These are phyloP conservation scores for Drosophila borborema DNA, from an alignment of 2,888 invertebrate species.

Conservation along the genomic window DNA sequence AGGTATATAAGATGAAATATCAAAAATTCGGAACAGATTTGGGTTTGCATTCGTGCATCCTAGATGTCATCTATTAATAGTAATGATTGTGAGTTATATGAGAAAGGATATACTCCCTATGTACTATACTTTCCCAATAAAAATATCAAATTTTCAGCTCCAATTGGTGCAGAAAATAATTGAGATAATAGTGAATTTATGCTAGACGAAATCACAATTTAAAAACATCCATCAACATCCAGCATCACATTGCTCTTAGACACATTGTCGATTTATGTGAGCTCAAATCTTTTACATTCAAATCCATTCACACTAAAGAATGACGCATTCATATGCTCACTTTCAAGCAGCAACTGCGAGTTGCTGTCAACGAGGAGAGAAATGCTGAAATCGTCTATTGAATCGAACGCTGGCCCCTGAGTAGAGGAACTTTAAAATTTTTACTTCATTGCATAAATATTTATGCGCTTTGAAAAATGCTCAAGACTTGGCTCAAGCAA, in stretches of 20 bases:
- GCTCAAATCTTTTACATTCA: not conserved
- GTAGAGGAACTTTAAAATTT: slow-evolving; percentile 41
- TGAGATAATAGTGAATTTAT: not conserved
- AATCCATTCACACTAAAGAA: not conserved
- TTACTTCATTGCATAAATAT: slow-evolving; percentile 78
- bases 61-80: too few relatives aligned
- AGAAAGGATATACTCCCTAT: too few relatives aligned
- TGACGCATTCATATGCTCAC: not conserved
- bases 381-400: slow-evolving; percentile 15
- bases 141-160: too few relatives aligned
- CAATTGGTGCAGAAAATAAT: not conserved
- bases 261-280: not conserved
- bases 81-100: too few relatives aligned
- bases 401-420: not conserved
- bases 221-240: too few relatives aligned
- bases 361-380: slow-evolving; percentile 1
- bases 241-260: not conserved
- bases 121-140: too few relatives aligned
- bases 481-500: slow-evolving; percentile 51
- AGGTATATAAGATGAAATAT: too few relatives aligned
- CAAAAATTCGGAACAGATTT: too few relatives aligned
- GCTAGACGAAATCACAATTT: not conserved
- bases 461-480: slow-evolving; percentile 73
- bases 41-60: too few relatives aligned
- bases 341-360: not conserved